A percentile compares a stretch with the other conserved stretches of the same genome.
phyloP scores from a whole-genome alignment of 2,888 invertebrate species.

The Meta bourneti region DNA sequence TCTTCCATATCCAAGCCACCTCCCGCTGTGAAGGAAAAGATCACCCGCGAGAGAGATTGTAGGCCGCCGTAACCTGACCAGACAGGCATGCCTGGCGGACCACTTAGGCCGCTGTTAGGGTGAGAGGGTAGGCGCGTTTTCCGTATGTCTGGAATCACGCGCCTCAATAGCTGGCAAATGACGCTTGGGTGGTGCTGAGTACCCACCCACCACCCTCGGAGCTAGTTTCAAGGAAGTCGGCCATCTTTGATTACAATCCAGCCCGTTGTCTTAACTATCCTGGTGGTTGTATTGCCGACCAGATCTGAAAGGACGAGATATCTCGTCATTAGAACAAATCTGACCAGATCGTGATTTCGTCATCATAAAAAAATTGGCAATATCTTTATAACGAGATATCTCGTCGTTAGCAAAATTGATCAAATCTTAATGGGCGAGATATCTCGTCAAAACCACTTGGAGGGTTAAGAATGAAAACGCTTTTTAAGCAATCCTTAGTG shows the following conservation, averaged over 20 bases:
- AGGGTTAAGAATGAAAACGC: background rate
- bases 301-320: too few species aligned
- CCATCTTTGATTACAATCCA: slow-evolving; percentile 28
- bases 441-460: background rate
- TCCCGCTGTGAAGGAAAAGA: background rate
- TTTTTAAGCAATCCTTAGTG: too few species aligned
- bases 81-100: slow-evolving; percentile 71
- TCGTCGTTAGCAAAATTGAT: background rate
- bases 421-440: background rate
- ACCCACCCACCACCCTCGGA: background rate
- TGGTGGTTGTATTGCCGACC: background rate
- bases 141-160: slow-evolving; percentile 71
- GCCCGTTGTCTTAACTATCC: background rate
- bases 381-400: too few species aligned
- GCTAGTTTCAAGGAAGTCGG: background rate
- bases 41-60: slow-evolving; percentile 26
- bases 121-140: slow-evolving; percentile 16
- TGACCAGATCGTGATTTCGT: too few species aligned
- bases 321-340: too few species aligned
- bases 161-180: slow-evolving; percentile 75
- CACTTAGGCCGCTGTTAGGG: slow-evolving; percentile 76
- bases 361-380: too few species aligned
- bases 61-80: slow-evolving; percentile 65
- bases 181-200: slow-evolving; percentile 60
- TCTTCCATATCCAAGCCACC: background rate